Base-by-base conservation (phyloP, 2,113 vertebrate genomes). In the Serinus canaria region DNA sequence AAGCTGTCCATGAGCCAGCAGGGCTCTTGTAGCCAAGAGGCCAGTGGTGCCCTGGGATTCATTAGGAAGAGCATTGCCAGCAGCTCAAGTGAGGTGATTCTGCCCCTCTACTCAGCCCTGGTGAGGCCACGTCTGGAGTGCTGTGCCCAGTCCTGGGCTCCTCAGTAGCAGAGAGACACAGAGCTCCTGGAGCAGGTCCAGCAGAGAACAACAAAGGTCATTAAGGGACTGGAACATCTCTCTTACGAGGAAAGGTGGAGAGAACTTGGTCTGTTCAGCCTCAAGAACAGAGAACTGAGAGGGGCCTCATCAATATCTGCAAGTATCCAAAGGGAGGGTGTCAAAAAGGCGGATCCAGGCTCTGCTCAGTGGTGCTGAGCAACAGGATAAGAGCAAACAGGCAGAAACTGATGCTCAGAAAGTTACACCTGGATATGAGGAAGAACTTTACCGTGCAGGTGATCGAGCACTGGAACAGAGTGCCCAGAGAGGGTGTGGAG, bases 381-480 rank as follows among this genome's bases (percentile, higher is more conserved):
- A 60, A n/a, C 2, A 11, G 52, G 7, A 21, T 8, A 67, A 52
- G 13, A 82, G 19, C 5, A 0, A 44, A 33, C 6, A 1, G 35
- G 19, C 8, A 72, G 35, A 73, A 81, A 73, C 22, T 44, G 67
- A 72, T 31, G 21, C 30, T 8, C 43, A 50, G 17, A 6, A 43
- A 73, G 8, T 8, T 44, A 22, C 43, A 73, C 11, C 6, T 28
- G 50, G 1, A 44, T 13, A 19, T 37, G 18, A 73, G 37, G 23
- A 74, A 59, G 15, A 67, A 33, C 4, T 66, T 39, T 24, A 28
- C 10, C 16, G 44, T 44, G 60, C 19, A 20, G 25, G 28, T 52
- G 44, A 39, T 19, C 0, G 0, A 37, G 27, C 59, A 50, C 27
- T 28, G 37, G 20, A 21, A 53, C 15, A 60, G 39, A 1, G 2